Base-by-base conservation (phyloP, 2,113 vertebrate species). In the Indri indri region DNA sequence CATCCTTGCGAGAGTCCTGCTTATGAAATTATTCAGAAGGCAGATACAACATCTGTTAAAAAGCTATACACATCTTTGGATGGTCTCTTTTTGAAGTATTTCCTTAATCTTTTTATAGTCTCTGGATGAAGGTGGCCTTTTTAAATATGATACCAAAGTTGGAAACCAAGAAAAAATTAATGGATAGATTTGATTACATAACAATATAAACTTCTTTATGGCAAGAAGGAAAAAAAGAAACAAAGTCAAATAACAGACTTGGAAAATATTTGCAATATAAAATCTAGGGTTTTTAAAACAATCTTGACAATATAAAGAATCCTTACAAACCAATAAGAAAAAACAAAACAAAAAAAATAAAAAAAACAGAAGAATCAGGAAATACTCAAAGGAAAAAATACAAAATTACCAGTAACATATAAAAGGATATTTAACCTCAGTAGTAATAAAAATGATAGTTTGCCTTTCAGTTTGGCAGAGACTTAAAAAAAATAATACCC, bases 391-490 rank as follows among this genome's bases (percentile, higher is more conserved):
- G 47, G 40, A 66, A 94, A 94, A 90, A 79, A 59, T 66, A 40
- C 32, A 57, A 79, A 77, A 82, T 47, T 47, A 68, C 61, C 34
- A 68, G 16, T 57, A 73, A 45, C 30, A 63, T 70, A 11, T 54
- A 42, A 96, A 90, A 79, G 30, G 17, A 89, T 76, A 84, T 71
- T 79, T 96, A 93, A 85, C n/a, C n/a, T 86, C 13, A 57, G 61
- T 90, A 81, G 73, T 63, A 50, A 86, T 52, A 30, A 91, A 66
- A 83, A 11, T 66, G 34, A 47, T 16, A 87, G 18, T 80, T 80
- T 89, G 42, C 37, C 73, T 86, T 70, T 80, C 32, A 93, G 73
- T 82, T 61, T 82, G 40, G 20, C 88, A 93, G 68, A 93, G 45
- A 74, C 59, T 59, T 25, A 57, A 90, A 93, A 90, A 25, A 81